Base-by-base conservation (phyloP, 2,113 vertebrate species). In the Pseudorectes ferrugineus region DNA sequence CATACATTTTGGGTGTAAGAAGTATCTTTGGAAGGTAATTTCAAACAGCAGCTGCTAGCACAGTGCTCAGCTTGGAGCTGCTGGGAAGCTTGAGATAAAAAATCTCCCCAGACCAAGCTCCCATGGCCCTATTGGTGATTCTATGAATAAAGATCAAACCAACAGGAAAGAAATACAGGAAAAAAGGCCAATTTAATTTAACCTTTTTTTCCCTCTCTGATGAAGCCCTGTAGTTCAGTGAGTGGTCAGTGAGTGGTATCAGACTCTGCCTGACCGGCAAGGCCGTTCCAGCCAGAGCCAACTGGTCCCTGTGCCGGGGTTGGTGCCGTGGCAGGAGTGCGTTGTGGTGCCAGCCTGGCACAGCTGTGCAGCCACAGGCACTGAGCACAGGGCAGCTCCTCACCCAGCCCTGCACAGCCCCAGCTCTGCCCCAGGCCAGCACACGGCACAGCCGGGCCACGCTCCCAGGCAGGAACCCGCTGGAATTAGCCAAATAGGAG, bases 401-500 rank as follows among this genome's bases (percentile, higher is more conserved):
- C 49, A 40, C 0, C 7, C 49, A 55, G 28, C n/a, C 26, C 48
- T 46, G 40, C 76, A 42, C 10, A 9, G 28, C 28, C 52, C 46
- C 42, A 19, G 75, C 66, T 8, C 31, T 26, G 59, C n/a, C 67
- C 54, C 46, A 38, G 52, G 52, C n/a, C 46, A 74, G 52, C 52
- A 35, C 38, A 12, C 1, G 1, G 59, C 76, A 38, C 13, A 9
- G 76, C 67, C 0, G 2, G 58, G 68, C 59, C 0, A 7, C 0
- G 2, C 36, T 79, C 49, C 45, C 55, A 7, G 22, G 19, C 33
- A 49, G 40, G 61, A 59, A 14, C 42, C 6, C 0, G 0, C n/a
- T 11, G 46, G 33, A 79, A 79, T 61, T 4, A 68, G 55, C 80
- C 84, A 38, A 38, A 18, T 1, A 36, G 65, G 38, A 55, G 40